A percentile compares a stretch with the other conserved stretches of the same genome.
These are phyloP conservation scores for Phyllotreta cruciferae DNA, from an alignment of 2,888 invertebrate species.

Conservation along the genomic window DNA sequence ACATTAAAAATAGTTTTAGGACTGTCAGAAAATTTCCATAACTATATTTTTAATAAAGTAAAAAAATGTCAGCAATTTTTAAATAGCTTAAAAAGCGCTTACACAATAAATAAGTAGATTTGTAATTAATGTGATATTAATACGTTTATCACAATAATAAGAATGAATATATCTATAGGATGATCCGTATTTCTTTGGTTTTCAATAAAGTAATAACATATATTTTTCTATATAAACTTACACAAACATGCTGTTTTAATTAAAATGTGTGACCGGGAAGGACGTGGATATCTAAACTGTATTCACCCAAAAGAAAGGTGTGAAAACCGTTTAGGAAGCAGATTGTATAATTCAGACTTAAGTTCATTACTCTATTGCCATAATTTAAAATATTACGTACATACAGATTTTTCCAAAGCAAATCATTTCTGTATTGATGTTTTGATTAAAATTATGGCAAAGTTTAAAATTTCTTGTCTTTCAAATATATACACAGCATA, in stretches of 20 bases:
- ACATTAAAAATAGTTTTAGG: no score
- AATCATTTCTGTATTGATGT: no score
- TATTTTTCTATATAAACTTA: constrained; percentile 53
- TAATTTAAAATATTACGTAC: constrained; percentile 34
- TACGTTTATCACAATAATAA: no score
- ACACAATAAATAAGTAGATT: constrained; percentile 2
- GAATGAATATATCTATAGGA: constrained; percentile 30
- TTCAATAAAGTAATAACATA: constrained; percentile 48
- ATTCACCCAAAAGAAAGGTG: constrained; percentile 43
- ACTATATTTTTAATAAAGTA: no score
- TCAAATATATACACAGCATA: constrained; percentile 24
- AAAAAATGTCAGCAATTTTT: no score
- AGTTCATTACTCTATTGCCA: constrained; percentile 34
- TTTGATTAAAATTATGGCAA: no score
- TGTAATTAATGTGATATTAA: constrained; percentile 1
- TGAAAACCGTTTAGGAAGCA: constrained; percentile 38
- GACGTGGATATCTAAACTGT: constrained; percentile 34
- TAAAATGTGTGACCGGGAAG: constrained; percentile 25
- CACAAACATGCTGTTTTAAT: constrained; percentile 54
- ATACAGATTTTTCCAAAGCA: constrained; percentile 8
- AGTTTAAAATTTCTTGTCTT: no score
- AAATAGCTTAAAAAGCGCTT: not conserved
- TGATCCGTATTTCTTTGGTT: constrained; percentile 51
- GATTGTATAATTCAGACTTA: constrained; percentile 34
- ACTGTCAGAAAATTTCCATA: no score